Base-by-base conservation (phyloP, 2,113 vertebrate genomes). In the Megalops atlanticus region DNA sequence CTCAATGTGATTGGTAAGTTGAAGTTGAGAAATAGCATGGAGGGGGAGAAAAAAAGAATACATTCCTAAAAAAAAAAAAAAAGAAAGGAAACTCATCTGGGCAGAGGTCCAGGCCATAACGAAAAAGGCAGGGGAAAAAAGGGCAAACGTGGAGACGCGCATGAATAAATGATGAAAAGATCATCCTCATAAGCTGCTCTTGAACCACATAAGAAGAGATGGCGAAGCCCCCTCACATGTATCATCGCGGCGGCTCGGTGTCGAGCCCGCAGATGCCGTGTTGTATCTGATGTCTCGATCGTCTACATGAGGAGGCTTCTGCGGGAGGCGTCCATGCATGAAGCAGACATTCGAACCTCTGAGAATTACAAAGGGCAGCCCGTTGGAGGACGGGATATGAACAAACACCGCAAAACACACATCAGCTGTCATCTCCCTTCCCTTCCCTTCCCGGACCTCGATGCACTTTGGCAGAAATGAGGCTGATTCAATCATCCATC, bases 81-180 rank as follows among this genome's bases (percentile, higher is more conserved):
- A 8, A 14, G 4, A 35, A 12, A 58, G n/a, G 40, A 78, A 78
- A 24, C 52, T 16, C 16, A 38, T 33, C 49, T 2, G 49, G n/a
- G 49, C 10, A 38, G 15, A 76, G 74, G 35, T 38, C 18, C 18
- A n/a, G 33, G 33, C 76, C 40, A 31, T 36, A 35, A 54, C 36
- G 58, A 70, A 68, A 68, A 45, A 70, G 45, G 45, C 21, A 79
- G 77, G 14, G 16, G 43, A 43, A 72, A 69, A 3, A 38, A 18
- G 3, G 78, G 45, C 70, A 16, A 31, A 31, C 27, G 47, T 31
- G 31, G 40, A 71, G 70, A 79, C 64, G 27, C 4, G n/a, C 41
- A 71, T 71, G 78, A 79, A 79, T 79, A 71, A 79, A 35, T 71
- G 15, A 79, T 49, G 71, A 43, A 16, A 15, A 33, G 31, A 18